These are phyloP conservation scores for Pseudomyrmex gracilis DNA, from an alignment of 1,140 invertebrate genomes.

Conservation along the genomic window DNA sequence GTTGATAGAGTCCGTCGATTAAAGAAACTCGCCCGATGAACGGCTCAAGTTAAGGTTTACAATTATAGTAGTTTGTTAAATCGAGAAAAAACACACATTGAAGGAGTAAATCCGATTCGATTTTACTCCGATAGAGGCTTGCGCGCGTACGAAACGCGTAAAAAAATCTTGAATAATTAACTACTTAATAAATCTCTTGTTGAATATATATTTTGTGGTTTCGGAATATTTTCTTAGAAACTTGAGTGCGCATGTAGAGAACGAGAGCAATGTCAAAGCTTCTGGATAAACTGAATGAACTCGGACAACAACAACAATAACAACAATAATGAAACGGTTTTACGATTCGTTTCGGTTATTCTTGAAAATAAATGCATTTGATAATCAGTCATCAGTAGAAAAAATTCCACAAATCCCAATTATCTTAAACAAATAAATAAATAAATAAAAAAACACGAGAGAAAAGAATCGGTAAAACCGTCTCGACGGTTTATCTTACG, in stretches of 20 bases:
- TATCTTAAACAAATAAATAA: background rate
- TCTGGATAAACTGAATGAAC: background rate
- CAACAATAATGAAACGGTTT: constrained; percentile 33
- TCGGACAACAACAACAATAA: background rate
- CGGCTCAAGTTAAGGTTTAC: constrained; percentile 30
- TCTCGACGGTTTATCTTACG: constrained; percentile 21
- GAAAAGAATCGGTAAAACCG: constrained; percentile 25
- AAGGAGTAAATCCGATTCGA: constrained; percentile 18
- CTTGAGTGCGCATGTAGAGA: constrained; percentile 12
- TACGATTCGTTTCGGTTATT: constrained; percentile 4
- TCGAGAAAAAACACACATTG: background rate
- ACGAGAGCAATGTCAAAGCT: constrained; percentile 19
- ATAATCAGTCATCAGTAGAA: background rate
- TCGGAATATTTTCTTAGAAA: constrained; percentile 26
- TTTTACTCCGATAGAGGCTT: background rate
- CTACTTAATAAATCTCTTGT: constrained; percentile 62
- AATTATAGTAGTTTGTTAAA: constrained; percentile 31
- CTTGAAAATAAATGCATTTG: constrained; percentile 33
- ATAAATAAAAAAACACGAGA: no score
- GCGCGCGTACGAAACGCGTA: constrained; percentile 13
- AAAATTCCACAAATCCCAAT: background rate
- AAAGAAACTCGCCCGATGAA: constrained; percentile 21
- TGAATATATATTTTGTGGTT: constrained; percentile 51
- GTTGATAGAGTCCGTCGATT: constrained; percentile 43
- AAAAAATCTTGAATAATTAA: constrained; percentile 42